These are phyloP conservation scores for Campoletis sonorensis DNA, from an alignment of 1,140 invertebrate genomes.

Conservation along the genomic window DNA sequence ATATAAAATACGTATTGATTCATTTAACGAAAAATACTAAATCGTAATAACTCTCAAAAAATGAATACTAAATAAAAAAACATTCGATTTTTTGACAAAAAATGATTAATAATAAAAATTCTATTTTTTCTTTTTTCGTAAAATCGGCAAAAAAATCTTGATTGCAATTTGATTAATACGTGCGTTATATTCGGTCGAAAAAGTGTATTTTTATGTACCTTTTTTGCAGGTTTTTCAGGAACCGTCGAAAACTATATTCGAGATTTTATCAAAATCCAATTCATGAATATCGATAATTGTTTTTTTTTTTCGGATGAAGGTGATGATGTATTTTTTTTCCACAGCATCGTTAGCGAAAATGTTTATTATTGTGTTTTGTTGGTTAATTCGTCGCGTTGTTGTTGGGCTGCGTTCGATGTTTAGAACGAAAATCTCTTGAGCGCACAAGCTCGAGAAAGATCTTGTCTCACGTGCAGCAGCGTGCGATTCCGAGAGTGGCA, in stretches of 20 bases:
- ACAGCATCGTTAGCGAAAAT: background rate
- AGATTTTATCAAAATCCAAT: background rate
- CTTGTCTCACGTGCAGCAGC: background rate
- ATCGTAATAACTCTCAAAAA: too few relatives aligned
- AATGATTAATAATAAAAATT: background rate
- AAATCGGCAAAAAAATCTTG: too few relatives aligned
- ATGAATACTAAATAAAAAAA: too few relatives aligned
- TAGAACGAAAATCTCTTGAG: background rate
- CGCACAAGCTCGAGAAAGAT: background rate
- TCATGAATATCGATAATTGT: background rate
- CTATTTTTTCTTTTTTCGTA: too few relatives aligned
- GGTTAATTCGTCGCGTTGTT: background rate
- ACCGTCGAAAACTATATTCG: background rate
- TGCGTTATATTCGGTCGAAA: too few relatives aligned
- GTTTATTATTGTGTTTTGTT: background rate
- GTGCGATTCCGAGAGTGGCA: conserved; percentile 18
- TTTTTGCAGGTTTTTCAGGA: background rate
- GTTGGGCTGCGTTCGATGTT: background rate
- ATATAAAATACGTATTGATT: too few relatives aligned
- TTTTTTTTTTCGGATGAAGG: background rate
- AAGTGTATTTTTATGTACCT: too few relatives aligned
- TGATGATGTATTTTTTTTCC: background rate
- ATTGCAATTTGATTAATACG: background rate
- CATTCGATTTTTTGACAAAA: too few relatives aligned
- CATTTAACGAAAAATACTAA: too few relatives aligned